Conservation (phyloP, 30 jellyfish, hydroid and myxozoan species). For the Turritopsis rubra region DNA sequence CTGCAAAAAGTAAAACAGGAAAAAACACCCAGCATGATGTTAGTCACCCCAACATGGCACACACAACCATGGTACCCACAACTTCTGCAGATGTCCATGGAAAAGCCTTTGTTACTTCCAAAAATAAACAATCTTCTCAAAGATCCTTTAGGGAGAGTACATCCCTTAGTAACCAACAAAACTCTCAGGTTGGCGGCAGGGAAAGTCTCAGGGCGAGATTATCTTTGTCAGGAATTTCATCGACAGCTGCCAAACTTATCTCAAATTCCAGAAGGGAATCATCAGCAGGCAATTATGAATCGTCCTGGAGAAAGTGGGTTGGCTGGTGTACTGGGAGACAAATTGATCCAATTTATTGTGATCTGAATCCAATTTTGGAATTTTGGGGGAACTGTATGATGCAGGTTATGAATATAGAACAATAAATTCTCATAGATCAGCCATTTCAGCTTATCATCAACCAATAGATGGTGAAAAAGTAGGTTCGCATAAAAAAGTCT, state of each 20-base stretch:
- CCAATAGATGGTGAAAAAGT: too few species aligned
- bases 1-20: too few species aligned
- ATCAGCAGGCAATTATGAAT: conserved; percentile 34
- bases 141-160: not conserved
- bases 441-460: too few species aligned
- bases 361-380: conserved; percentile 6
- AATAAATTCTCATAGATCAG: too few species aligned
- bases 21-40: too few species aligned
- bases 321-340: conserved; percentile 38
- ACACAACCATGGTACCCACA: not conserved
- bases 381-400: conserved; percentile 22
- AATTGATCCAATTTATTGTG: conserved; percentile 35
- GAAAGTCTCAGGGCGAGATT: not conserved
- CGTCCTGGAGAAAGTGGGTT: conserved; percentile 35
- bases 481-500: too few species aligned
- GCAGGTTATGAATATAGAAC: too few species aligned
- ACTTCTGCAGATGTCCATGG: not conserved
- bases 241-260: not conserved
- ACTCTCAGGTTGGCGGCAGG: not conserved
- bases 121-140: not conserved
- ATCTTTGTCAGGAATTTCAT: not conserved
- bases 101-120: not conserved
- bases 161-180: not conserved
- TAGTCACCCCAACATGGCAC: not conserved
- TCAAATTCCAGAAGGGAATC: not conserved